phyloP scores from a whole-genome alignment of 2,888 invertebrate genomes.

The Pterobdella sp. region DNA sequence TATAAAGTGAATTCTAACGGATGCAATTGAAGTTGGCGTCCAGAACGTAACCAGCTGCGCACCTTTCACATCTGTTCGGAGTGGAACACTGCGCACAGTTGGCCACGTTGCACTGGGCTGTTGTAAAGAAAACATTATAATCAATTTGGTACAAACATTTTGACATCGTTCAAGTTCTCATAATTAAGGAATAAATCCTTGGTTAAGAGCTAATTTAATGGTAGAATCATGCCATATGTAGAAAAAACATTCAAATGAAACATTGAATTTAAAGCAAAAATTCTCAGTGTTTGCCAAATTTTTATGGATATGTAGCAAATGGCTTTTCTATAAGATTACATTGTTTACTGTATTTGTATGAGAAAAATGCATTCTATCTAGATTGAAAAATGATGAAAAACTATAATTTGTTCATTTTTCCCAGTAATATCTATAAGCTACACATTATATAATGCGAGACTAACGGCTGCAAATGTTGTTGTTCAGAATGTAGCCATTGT shows the following conservation, averaged over 20 bases:
- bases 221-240: no score
- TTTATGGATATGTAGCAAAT: no score
- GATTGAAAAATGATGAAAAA: not conserved
- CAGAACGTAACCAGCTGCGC: not conserved
- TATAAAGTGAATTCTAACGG: not conserved
- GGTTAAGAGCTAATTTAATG: no score
- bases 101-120: conserved; percentile 17
- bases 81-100: conserved; percentile 13
- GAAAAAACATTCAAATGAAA: no score
- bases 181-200: no score
- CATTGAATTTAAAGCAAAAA: no score
- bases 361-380: not conserved
- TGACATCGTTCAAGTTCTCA: no score
- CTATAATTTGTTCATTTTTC: not conserved
- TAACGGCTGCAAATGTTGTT: conserved; percentile 23
- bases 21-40: not conserved
- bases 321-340: no score
- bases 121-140: no score
- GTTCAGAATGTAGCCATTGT: not conserved
- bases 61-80: not conserved
- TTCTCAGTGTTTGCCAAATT: no score
- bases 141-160: no score
- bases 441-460: not conserved
- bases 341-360: no score
- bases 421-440: not conserved